A percentile compares a stretch with the other conserved stretches of the same genome.
These are phyloP conservation scores for Ageneiosus marmoratus DNA, from an alignment of 2,113 vertebrate genomes.

Conservation along the genomic window DNA sequence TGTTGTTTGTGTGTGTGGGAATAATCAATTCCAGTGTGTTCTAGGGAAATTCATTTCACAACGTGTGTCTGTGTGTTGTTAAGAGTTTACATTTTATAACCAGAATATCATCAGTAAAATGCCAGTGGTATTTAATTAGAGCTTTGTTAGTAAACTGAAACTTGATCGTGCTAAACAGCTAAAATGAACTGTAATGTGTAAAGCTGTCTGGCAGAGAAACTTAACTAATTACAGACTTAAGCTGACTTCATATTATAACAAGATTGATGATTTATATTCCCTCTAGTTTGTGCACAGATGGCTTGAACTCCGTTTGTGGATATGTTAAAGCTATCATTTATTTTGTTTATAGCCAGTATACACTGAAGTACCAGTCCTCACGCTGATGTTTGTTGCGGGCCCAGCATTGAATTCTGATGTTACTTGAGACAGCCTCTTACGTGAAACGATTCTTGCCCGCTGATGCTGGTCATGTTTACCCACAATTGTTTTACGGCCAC, in stretches of 20 bases:
- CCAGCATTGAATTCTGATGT: too few species aligned
- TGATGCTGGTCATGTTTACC: too few species aligned
- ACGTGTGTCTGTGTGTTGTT: neutral
- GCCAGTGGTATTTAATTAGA: neutral
- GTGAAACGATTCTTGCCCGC: too few species aligned
- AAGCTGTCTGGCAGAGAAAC: neutral
- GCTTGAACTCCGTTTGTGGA: too few species aligned
- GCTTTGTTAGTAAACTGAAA: neutral
- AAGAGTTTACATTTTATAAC: neutral
- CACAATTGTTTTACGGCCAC: too few species aligned
- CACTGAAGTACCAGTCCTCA: too few species aligned
- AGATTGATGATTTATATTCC: neutral
- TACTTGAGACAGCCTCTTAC: too few species aligned
- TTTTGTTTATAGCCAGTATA: too few species aligned
- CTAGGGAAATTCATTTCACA: neutral
- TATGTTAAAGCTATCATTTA: neutral
- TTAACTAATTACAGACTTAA: neutral
- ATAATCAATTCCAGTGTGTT: conserved; percentile 34
- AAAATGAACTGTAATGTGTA: neutral
- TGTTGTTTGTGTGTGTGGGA: conserved; percentile 7
- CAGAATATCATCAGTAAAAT: conserved; percentile 2
- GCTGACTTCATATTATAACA: neutral
- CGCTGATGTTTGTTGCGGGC: too few species aligned
- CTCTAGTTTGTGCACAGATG: neutral
- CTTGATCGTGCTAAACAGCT: neutral